Percentiles rank a stretch among this genome's conserved stretches.
Evolutionary conservation across 2,888 invertebrate genomes (phyloP).

Genomic region (Acanthosepion lycidas): DNA sequence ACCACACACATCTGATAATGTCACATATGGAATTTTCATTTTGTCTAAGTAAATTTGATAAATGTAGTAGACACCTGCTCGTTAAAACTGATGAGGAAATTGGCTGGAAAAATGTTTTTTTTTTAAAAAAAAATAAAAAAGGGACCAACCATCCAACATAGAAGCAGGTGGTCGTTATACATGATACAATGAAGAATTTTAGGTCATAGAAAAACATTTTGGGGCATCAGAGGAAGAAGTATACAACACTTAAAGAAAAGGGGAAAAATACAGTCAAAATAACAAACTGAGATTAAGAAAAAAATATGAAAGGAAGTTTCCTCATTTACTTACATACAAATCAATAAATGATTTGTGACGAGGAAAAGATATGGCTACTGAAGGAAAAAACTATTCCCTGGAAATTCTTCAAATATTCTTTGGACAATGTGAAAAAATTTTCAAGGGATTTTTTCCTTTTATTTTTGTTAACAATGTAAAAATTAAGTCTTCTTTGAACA

Average conservation of each 20-base stretch:
- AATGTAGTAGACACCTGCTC: background rate
- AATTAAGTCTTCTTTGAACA: too few species aligned
- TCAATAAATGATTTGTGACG: constrained; percentile 20
- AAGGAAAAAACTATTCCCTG: background rate
- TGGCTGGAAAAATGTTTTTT: background rate
- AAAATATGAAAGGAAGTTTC: background rate
- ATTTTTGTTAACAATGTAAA: background rate
- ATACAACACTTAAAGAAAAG: background rate
- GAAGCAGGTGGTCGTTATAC: background rate
- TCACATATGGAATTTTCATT: constrained; percentile 20
- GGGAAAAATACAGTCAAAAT: background rate
- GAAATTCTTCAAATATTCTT: background rate
- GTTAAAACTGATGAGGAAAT: background rate
- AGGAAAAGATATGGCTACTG: background rate
- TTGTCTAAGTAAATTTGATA: constrained; percentile 11
- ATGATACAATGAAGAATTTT: constrained; percentile 6
- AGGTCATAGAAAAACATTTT: background rate
- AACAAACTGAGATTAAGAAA: background rate
- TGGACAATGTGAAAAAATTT: background rate
- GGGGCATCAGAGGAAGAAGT: background rate
- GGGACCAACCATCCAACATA: background rate
- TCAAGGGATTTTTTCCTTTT: background rate
- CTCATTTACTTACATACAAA: background rate
- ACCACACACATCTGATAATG: background rate
- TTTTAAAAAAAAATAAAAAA: background rate